A percentile compares a stretch with the other conserved stretches of the same genome.
These are phyloP conservation scores for Aethina tumida DNA, from an alignment of 1,140 invertebrate genomes.

Conservation along the genomic window DNA sequence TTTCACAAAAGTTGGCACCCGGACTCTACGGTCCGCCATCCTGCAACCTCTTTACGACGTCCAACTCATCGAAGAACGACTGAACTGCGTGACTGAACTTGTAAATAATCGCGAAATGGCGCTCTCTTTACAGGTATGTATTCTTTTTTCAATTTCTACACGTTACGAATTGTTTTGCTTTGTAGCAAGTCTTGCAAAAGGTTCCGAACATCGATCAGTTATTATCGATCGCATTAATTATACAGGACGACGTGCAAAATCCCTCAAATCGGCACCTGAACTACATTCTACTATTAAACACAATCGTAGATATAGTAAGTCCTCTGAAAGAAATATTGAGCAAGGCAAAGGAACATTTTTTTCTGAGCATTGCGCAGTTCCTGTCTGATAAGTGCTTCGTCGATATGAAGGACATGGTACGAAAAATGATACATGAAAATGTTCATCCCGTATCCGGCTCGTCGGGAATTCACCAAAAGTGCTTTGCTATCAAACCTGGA, in stretches of 20 bases:
- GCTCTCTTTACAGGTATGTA: constrained; percentile 28
- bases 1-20: constrained; percentile 63
- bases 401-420: constrained; percentile 21
- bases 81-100: constrained; percentile 66
- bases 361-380: constrained; percentile 32
- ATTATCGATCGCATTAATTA: constrained; percentile 41
- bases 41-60: constrained; percentile 68
- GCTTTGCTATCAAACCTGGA: constrained; percentile 71
- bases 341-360: constrained; percentile 45
- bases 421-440: constrained; percentile 61
- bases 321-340: constrained; percentile 51
- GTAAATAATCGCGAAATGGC: constrained; percentile 53
- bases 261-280: constrained; percentile 68
- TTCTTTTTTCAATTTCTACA: constrained; percentile 13
- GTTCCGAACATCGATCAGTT: constrained; percentile 40
- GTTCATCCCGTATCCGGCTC: constrained; percentile 49
- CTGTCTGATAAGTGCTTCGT: constrained; percentile 24
- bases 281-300: constrained; percentile 68
- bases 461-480: constrained; percentile 67
- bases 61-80: constrained; percentile 53
- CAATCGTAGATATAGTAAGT: constrained; percentile 59
- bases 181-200: constrained; percentile 24
- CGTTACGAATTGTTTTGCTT: too few species aligned
- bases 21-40: constrained; percentile 66
- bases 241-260: constrained; percentile 46